Evolutionary conservation across 2,797 vertebrate species (phyloP).

Genomic region (Sciaenops ocellatus): DNA sequence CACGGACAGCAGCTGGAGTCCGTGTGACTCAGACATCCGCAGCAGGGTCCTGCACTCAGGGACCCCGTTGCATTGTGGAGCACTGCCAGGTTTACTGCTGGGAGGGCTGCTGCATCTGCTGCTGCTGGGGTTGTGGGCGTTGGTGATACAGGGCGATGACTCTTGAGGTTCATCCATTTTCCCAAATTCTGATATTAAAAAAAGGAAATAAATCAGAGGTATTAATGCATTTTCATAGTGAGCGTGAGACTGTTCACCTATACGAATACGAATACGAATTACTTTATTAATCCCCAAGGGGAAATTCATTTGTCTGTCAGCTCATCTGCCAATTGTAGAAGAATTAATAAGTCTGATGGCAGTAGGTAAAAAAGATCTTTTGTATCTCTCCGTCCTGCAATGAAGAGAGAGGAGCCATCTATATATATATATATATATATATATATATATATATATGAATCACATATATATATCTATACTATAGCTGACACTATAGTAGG

Average conservation of each 20-base stretch:
- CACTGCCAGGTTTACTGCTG: slow-evolving; percentile 69
- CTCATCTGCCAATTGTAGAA: no score
- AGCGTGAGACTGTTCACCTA: neutral
- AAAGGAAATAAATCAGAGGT: neutral
- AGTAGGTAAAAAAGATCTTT: no score
- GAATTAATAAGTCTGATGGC: no score
- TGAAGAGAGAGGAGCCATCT: no score
- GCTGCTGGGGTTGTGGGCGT: slow-evolving; percentile 61
- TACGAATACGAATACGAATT: no score
- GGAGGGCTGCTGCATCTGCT: slow-evolving; percentile 45
- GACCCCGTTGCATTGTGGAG: slow-evolving; percentile 83
- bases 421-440: no score
- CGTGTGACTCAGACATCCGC: slow-evolving; percentile 91
- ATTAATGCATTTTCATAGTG: neutral
- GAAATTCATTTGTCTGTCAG: no score
- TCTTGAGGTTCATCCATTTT: slow-evolving; percentile 70
- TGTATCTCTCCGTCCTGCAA: no score
- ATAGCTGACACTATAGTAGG: no score
- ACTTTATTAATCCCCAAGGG: no score
- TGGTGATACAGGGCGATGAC: slow-evolving; percentile 13
- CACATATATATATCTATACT: no score
- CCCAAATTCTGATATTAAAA: slow-evolving; percentile 15
- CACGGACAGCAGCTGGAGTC: slow-evolving; percentile 90
- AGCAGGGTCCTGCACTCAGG: slow-evolving; percentile 85
- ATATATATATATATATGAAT: no score